phyloP scores from a whole-genome alignment of 2,113 vertebrate species.

The Aplodontia rufa region DNA sequence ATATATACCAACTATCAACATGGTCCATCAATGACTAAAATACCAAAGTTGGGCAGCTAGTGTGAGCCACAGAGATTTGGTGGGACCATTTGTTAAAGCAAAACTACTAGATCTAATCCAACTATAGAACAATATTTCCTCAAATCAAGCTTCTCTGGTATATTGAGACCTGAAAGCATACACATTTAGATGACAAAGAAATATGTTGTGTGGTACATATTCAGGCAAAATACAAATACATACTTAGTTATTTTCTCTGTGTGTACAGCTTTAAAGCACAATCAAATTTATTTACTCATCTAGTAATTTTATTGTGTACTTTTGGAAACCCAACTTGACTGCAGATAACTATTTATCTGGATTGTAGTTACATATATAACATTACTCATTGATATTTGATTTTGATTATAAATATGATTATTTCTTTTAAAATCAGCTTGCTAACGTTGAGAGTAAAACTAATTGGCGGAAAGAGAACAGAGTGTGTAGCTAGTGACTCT shows the following conservation, averaged over 20 bases:
- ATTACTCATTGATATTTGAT: neutral
- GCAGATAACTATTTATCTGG: slow-evolving; percentile 3
- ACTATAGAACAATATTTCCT: neutral
- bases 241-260: neutral
- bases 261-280: neutral
- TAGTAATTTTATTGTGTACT: neutral
- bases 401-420: neutral
- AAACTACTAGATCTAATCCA: neutral
- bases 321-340: neutral
- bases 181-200: neutral
- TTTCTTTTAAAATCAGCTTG: slow-evolving; percentile 61
- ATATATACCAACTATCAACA: neutral
- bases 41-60: fast-evolving
- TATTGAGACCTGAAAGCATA: neutral
- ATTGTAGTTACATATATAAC: neutral
- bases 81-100: neutral
- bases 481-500: slow-evolving; percentile 26
- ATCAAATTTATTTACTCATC: neutral
- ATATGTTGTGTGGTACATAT: neutral
- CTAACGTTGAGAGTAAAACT: slow-evolving; percentile 51
- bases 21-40: neutral
- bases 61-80: neutral
- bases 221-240: neutral
- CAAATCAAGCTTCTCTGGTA: neutral
- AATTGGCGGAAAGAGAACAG: neutral